Percentiles rank a stretch among this genome's conserved stretches.
Evolutionary conservation across 1,140 invertebrate species (phyloP).

Genomic region (Macrotrachela quadricornifera): DNA sequence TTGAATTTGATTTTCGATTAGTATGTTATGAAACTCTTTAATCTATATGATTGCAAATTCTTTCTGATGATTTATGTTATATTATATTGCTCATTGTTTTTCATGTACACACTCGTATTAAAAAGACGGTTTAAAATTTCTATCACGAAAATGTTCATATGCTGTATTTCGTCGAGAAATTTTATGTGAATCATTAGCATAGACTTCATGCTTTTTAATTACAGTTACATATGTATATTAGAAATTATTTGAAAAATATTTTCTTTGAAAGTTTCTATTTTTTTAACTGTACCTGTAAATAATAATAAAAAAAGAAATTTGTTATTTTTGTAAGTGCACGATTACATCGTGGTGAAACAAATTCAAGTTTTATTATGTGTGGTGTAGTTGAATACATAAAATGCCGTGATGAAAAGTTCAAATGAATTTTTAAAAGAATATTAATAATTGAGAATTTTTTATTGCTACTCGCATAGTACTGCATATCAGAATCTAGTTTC

Average conservation of each 20-base stretch:
- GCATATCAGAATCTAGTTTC: no score
- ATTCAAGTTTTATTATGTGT: constrained; percentile 68
- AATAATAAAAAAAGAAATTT: constrained; percentile 19
- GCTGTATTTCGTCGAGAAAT: constrained; percentile 42
- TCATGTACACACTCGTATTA: constrained; percentile 76
- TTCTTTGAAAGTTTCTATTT: no score
- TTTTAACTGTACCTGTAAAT: no score
- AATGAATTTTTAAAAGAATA: no score
- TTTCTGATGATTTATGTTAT: constrained; percentile 69
- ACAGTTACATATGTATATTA: constrained; percentile 43
- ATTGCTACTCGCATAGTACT: no score
- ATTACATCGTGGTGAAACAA: constrained; percentile 69
- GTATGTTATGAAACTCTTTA: no score
- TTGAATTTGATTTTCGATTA: no score
- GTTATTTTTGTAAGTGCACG: constrained; percentile 49
- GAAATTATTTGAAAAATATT: neutral
- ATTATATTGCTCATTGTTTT: constrained; percentile 82
- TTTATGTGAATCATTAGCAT: constrained; percentile 54
- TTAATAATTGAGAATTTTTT: no score
- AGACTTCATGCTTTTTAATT: constrained; percentile 56
- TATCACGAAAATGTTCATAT: constrained; percentile 9
- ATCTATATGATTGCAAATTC: no score
- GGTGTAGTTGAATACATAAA: constrained; percentile 35
- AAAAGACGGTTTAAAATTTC: constrained; percentile 31
- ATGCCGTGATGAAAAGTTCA: no score